These are phyloP conservation scores for Bubo bubo DNA, from an alignment of 2,113 vertebrate genomes.

Conservation along the genomic window DNA sequence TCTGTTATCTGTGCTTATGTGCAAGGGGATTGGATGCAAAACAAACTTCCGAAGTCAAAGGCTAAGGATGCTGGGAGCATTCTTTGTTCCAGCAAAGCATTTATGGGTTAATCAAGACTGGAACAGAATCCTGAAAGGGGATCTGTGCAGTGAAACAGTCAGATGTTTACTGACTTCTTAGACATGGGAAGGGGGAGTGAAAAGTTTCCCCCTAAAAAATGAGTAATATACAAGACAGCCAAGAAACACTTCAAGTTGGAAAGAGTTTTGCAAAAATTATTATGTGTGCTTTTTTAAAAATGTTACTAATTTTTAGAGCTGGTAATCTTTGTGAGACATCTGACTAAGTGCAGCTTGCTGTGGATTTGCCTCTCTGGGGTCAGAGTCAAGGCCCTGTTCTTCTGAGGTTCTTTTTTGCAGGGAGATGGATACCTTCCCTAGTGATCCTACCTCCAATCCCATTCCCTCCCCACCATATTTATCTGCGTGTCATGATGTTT, in stretches of 20 bases:
- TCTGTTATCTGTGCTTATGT: not conserved
- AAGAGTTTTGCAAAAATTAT: not conserved
- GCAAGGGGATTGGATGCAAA: not conserved
- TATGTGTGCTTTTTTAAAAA: not conserved
- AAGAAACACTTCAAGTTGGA: not conserved
- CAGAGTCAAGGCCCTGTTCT: not conserved
- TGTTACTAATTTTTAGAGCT: not conserved
- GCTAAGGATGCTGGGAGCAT: not conserved
- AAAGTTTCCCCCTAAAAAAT: not conserved
- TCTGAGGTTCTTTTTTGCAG: not conserved
- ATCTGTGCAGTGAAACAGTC: not conserved
- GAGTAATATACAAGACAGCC: not conserved
- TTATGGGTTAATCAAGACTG: not conserved
- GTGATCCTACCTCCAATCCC: not conserved
- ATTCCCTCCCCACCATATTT: not conserved
- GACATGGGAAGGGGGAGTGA: not conserved
- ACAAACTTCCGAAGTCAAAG: not conserved
- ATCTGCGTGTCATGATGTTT: not conserved
- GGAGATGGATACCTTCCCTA: not conserved
- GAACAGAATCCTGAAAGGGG: not conserved
- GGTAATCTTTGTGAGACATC: not conserved
- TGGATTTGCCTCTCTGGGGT: not conserved
- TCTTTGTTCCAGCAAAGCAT: not conserved
- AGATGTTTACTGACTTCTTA: not conserved
- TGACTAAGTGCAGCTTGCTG: not conserved